Percentiles rank a stretch among this genome's conserved stretches.
phyloP scores from a whole-genome alignment of 2,113 vertebrate genomes.

The Prietella phreatophila region DNA sequence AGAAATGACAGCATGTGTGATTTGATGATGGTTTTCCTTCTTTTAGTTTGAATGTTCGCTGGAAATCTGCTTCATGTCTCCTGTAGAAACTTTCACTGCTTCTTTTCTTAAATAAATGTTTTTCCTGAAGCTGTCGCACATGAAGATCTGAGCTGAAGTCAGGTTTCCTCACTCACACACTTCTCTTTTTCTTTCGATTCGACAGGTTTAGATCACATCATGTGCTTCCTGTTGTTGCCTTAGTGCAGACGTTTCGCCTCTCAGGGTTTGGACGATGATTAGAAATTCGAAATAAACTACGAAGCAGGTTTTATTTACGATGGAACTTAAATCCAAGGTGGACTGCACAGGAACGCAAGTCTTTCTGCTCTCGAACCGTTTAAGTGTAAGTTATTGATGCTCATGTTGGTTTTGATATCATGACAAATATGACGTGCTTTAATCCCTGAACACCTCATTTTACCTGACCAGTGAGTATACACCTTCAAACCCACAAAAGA shows the following conservation, averaged over 20 bases:
- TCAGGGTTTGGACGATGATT: neutral
- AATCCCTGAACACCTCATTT: neutral
- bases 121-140: conserved; percentile 1
- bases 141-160: neutral
- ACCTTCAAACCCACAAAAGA: neutral
- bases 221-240: neutral
- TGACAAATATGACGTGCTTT: neutral
- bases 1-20: neutral
- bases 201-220: neutral
- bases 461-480: neutral
- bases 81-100: conserved; percentile 18
- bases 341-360: neutral
- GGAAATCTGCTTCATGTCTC: neutral
- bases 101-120: conserved; percentile 29
- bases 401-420: no score
- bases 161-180: neutral
- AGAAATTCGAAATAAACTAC: neutral
- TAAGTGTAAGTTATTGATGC: neutral
- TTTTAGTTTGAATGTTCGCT: conserved; percentile 22
- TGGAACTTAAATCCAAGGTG: neutral
- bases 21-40: neutral
- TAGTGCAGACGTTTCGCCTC: neutral
- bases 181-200: neutral
- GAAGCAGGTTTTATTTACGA: neutral
- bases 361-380: neutral